A percentile compares a stretch with the other conserved stretches of the same genome.
phyloP scores from a whole-genome alignment of 2,797 vertebrate species.

The Triplophysa yarkandensis region DNA sequence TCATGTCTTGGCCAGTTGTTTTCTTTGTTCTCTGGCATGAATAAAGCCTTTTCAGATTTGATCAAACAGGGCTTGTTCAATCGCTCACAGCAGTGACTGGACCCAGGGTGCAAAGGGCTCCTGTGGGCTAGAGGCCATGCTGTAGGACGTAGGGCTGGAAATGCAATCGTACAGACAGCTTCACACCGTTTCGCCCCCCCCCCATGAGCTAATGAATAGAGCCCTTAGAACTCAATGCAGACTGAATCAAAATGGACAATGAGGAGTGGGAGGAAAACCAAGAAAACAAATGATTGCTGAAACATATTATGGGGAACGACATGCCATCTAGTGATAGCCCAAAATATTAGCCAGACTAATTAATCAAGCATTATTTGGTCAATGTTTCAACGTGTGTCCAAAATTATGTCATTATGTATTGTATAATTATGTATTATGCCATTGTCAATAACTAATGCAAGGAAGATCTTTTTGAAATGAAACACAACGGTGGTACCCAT shows the following conservation, averaged over 20 bases:
- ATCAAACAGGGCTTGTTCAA: slow-evolving; percentile 50
- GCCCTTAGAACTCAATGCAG: slow-evolving; percentile 23
- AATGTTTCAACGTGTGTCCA: too few species aligned
- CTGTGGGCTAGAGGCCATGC: slow-evolving; percentile 36
- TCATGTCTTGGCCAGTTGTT: slow-evolving; percentile 42
- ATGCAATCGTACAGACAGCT: slow-evolving; percentile 31
- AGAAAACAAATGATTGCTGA: not conserved
- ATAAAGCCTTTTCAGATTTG: slow-evolving; percentile 51
- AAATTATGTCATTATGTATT: too few species aligned
- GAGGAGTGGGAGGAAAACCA: not conserved
- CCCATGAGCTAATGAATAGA: slow-evolving; percentile 39
- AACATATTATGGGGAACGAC: not conserved
- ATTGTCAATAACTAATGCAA: too few species aligned
- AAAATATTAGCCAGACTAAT: not conserved
- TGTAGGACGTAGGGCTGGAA: slow-evolving; percentile 25
- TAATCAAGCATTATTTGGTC: not conserved
- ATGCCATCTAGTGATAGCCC: not conserved
- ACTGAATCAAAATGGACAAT: slow-evolving; percentile 32
- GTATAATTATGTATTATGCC: too few species aligned
- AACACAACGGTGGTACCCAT: too few species aligned
- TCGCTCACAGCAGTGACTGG: slow-evolving; percentile 8
- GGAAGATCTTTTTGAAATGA: too few species aligned
- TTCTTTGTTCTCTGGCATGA: slow-evolving; percentile 35
- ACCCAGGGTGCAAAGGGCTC: slow-evolving; percentile 19
- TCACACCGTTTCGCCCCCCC: slow-evolving; percentile 24